Evolutionary conservation across 2,888 invertebrate genomes (phyloP), one percentile per base, ranked within the genome.

Genomic region (Pheosia tremula): DNA sequence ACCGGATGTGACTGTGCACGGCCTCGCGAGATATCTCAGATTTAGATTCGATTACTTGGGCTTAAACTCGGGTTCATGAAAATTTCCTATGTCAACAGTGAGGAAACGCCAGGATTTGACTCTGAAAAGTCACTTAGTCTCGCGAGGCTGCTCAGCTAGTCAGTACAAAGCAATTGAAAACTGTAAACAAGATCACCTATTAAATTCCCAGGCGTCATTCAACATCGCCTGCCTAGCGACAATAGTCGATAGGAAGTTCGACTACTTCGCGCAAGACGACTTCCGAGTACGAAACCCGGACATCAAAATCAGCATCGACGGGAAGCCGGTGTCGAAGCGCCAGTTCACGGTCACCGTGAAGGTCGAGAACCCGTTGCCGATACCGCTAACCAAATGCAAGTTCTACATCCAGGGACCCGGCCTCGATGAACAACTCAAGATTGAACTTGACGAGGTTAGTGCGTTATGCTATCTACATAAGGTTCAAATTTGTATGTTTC

Each of bases 201-300:
- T 13, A 10, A 4, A 45, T 56, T 56, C 6, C 9, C 79, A 89
- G 94, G 96, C 96, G 57, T 96, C 97, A 0, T 98, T 98, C 86
- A 97, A 97, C 80, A 96, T 98, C 58, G 95, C 97, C 4, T 97
- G 97, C 72, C 86, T 98, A 61, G 97, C 97, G 0, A 95, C 95
- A 2, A 97, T 98, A 39, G 95, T 96, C 56, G 96, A 97, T 62
- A 97, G 96, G 0, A 96, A 97, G 62, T 98, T 96, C 83, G 98
- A 98, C 79, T 98, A 97, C 84, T 97, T 96, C 81, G 97, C 97
- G 0, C 97, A 98, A 90, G 98, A 98, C 75, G 98, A 98, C 88
- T 98, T 98, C 84, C 94, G 98, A 74, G 97, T 98, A 5, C 94
- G 97, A 41, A 98, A 98, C 79, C 98, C 98, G 0, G 98, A 98